A percentile compares a stretch with the other conserved stretches of the same genome.
Evolutionary conservation across 2,888 invertebrate genomes (phyloP).

Genomic region (Plebejus anna): DNA sequence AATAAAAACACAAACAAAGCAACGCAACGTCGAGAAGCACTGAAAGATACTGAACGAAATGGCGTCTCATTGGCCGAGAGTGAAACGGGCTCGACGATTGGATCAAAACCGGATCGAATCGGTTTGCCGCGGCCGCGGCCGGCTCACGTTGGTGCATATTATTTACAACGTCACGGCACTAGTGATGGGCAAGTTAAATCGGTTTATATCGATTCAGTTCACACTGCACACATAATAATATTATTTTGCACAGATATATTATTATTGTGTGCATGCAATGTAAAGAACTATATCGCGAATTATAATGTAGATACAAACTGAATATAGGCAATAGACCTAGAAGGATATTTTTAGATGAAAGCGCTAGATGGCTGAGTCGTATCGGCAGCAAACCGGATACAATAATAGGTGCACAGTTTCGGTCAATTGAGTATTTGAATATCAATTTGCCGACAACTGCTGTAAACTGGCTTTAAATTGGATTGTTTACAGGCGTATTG

Average conservation of each 20-base stretch:
- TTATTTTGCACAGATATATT: background rate
- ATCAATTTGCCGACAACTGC: conserved; percentile 47
- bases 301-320: background rate
- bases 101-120: conserved; percentile 69
- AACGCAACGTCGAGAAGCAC: conserved; percentile 50
- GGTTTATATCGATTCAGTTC: conserved; percentile 39
- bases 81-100: conserved; percentile 64
- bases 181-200: conserved; percentile 54
- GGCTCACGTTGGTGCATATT: conserved; percentile 64
- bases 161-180: conserved; percentile 47
- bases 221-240: background rate
- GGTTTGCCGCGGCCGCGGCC: conserved; percentile 67
- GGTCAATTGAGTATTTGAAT: conserved; percentile 48
- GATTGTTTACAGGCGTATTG: background rate
- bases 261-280: background rate
- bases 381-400: conserved; percentile 50
- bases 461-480: conserved; percentile 46
- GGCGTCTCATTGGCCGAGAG: conserved; percentile 69
- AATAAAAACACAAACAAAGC: conserved; percentile 27
- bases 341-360: conserved; percentile 34
- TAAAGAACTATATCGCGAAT: background rate
- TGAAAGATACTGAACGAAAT: conserved; percentile 58
- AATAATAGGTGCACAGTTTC: conserved; percentile 46
- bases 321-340: background rate
- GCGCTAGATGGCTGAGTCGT: conserved; percentile 27